Evolutionary conservation across 2,797 vertebrate species (phyloP).

Genomic region (Propithecus perrieri): DNA sequence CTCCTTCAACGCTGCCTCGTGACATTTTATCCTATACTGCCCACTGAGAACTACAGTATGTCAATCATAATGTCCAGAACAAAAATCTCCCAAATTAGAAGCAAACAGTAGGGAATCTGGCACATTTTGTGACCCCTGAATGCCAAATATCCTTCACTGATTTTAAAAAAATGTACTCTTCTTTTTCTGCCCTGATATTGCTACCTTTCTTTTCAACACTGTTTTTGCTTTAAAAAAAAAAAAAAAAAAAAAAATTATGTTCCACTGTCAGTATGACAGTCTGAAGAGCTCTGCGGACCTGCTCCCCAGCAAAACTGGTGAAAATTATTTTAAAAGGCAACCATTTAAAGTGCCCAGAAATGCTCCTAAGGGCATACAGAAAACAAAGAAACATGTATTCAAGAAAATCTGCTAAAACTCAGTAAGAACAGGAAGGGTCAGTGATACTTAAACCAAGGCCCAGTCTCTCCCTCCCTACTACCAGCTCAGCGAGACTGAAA

Average conservation of each 20-base stretch:
- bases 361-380: background rate
- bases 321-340: background rate
- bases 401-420: background rate
- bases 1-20: background rate
- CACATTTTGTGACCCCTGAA: background rate
- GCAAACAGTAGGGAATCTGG: background rate
- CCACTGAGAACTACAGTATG: background rate
- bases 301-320: background rate
- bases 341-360: background rate
- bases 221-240: background rate
- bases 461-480: background rate
- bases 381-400: background rate
- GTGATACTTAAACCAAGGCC: background rate
- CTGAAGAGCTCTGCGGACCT: background rate
- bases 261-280: background rate
- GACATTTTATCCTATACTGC: background rate
- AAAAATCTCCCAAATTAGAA: background rate
- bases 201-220: background rate
- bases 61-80: background rate
- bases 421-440: background rate
- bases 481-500: background rate
- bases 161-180: background rate
- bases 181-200: background rate
- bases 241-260: background rate
- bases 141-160: background rate